Conservation (phyloP, 2,113 vertebrate genomes). For the Desmodus rotundus region DNA sequence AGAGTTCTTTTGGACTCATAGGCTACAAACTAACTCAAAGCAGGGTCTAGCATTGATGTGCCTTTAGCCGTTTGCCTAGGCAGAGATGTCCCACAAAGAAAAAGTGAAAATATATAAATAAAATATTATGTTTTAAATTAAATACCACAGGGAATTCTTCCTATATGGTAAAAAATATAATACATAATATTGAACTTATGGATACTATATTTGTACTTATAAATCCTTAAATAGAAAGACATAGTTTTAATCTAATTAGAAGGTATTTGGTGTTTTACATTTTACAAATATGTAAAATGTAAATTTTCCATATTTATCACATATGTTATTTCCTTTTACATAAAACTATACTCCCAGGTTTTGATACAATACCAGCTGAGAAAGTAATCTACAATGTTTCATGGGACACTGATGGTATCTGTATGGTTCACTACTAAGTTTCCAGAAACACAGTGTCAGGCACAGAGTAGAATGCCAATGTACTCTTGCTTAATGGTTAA, state of each 20-base stretch:
- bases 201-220: not conserved
- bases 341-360: not conserved
- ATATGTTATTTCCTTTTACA: not conserved
- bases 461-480: not conserved
- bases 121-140: not conserved
- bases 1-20: not conserved
- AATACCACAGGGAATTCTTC: not conserved
- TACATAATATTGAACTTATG: not conserved
- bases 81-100: not conserved
- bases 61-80: not conserved
- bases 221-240: not conserved
- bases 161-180: not conserved
- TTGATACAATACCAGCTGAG: not conserved
- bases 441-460: not conserved
- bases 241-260: not conserved
- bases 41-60: not conserved
- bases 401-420: not conserved
- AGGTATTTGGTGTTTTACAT: not conserved
- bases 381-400: not conserved
- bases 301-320: too few relatives aligned
- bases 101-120: not conserved
- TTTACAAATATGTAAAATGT: too few relatives aligned
- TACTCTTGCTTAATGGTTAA: not conserved
- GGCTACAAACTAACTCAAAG: not conserved
- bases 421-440: not conserved